phyloP scores from a whole-genome alignment of 2,888 invertebrate species.

The Tachina lurida region DNA sequence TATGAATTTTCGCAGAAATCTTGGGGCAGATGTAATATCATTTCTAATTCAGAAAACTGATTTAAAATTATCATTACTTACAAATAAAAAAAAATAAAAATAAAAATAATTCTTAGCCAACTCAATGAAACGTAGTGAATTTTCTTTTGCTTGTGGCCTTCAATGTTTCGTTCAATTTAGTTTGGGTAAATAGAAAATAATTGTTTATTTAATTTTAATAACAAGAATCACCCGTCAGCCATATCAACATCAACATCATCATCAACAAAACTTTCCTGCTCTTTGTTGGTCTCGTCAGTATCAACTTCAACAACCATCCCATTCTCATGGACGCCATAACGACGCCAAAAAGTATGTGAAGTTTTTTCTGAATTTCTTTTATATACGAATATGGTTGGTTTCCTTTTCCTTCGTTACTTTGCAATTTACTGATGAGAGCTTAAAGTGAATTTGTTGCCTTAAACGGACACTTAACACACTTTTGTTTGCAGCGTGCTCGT shows the following conservation, averaged over 20 bases:
- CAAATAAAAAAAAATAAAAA: background rate
- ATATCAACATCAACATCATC: slow-evolving; percentile 29
- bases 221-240: slow-evolving; percentile 1
- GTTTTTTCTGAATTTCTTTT: slow-evolving; percentile 2
- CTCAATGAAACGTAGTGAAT: background rate
- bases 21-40: too few relatives aligned
- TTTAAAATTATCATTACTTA: too few relatives aligned
- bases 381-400: background rate
- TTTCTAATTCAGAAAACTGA: too few relatives aligned
- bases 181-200: slow-evolving; percentile 61
- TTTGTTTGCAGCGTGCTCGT: background rate
- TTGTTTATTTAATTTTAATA: slow-evolving; percentile 63
- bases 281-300: slow-evolving; percentile 3
- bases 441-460: slow-evolving; percentile 16
- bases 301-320: background rate
- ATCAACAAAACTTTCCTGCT: slow-evolving; percentile 1
- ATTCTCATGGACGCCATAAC: slow-evolving; percentile 48
- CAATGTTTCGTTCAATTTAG: slow-evolving; percentile 21
- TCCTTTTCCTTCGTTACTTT: background rate
- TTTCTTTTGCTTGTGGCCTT: slow-evolving; percentile 1
- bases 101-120: background rate
- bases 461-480: slow-evolving; percentile 31
- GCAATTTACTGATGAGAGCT: background rate
- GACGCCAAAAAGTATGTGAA: slow-evolving; percentile 55
- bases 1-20: too few relatives aligned